These are phyloP conservation scores for Andrena bucephala DNA, from an alignment of 2,888 invertebrate species.

Conservation along the genomic window DNA sequence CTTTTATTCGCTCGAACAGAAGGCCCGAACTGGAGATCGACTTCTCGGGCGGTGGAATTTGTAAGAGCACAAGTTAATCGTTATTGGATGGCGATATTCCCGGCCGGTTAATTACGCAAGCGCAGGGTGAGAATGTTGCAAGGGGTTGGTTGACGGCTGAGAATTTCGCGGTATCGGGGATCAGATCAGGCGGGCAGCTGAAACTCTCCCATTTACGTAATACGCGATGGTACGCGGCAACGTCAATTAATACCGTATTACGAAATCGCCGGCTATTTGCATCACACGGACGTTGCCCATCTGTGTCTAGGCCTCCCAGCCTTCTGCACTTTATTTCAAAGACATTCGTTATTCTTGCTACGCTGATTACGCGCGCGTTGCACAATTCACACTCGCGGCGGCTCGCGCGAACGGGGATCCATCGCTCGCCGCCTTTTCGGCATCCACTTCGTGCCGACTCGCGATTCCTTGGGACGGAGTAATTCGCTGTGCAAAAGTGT, in stretches of 20 bases:
- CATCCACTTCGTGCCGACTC: background rate
- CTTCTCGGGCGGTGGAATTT: background rate
- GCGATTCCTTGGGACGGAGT: background rate
- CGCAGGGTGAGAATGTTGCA: background rate
- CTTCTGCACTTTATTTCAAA: conserved; percentile 60
- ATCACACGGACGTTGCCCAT: conserved; percentile 77
- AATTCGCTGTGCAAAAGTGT: too few relatives aligned
- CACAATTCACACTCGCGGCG: conserved; percentile 47
- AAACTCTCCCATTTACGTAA: conserved; percentile 63
- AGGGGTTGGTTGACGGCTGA: background rate
- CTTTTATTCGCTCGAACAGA: too few relatives aligned
- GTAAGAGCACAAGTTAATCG: background rate
- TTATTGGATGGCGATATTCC: background rate
- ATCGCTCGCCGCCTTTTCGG: conserved; percentile 11
- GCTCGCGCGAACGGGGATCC: background rate
- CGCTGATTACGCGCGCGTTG: conserved; percentile 55
- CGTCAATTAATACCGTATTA: conserved; percentile 77
- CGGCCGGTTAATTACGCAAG: background rate
- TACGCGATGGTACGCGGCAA: conserved; percentile 54
- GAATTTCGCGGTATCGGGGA: conserved; percentile 14
- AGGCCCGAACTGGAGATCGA: too few relatives aligned
- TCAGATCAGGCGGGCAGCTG: conserved; percentile 36
- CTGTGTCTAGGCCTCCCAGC: conserved; percentile 76
- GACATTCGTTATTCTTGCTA: conserved; percentile 59
- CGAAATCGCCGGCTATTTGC: conserved; percentile 78